Evolutionary conservation across 2,888 invertebrate genomes (phyloP), one percentile per base, ranked within the genome.

Genomic region (Dasypogon diadema): DNA sequence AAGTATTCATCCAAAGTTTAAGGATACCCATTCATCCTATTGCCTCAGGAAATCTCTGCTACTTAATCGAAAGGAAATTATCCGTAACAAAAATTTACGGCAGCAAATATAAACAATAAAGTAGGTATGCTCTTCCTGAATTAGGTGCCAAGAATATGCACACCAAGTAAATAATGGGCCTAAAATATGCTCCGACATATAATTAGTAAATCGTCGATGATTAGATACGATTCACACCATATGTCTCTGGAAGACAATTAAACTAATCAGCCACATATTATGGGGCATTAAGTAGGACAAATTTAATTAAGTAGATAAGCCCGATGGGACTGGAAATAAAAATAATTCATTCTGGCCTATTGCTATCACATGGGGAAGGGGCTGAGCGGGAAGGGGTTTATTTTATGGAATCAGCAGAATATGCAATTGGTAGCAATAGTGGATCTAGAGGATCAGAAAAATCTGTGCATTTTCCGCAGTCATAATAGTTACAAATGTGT

Each of bases 231-330:
- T 74, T 74, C 74, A 74, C 58, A 74, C 58, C 74, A 74, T 74
- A 74, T 74, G 74, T 58, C 58, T 58, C 70, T 70, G 70, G 70
- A 70, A 70, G 70, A 70, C 58, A 58, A 58, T 46, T 74, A 74
- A 58, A 74, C 74, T 74, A 74, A 74, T 74, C 74, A 74, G 74
- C 74, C 74, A 74, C 74, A 74, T 74, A 74, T 74, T 74, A 74
- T 58, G 58, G 56, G 48, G 74, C 37, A 74, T 74, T 74, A 74
- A 74, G 58, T 74, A 74, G 74, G 74, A 74, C 74, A 74, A 74
- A 74, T 74, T 74, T 74, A 74, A 74, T 74, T 74, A 74, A 74
- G 74, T 74, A 74, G 74, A 58, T 74, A 74, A 74, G 74, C 74
- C 74, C 18, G 24, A 12, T 70, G 70, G 70, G 70, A 21, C 51